These are phyloP conservation scores for Aegypius monachus DNA, from an alignment of 2,113 vertebrate genomes.

Conservation along the genomic window DNA sequence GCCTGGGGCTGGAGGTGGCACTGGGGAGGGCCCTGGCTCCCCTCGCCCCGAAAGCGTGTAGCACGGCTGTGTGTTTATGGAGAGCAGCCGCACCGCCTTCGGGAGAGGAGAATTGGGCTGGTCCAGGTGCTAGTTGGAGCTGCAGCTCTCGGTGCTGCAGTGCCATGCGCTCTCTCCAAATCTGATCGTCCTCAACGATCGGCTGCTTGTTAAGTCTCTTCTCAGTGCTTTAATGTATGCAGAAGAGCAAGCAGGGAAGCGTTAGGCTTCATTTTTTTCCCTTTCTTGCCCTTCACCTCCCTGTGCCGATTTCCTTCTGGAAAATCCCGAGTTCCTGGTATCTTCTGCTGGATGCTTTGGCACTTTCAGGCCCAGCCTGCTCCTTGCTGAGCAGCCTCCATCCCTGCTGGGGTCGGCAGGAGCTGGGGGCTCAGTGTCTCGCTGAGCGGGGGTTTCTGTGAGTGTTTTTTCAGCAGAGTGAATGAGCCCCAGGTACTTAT, in stretches of 20 bases:
- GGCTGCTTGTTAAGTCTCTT: accelerated
- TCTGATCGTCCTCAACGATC: accelerated
- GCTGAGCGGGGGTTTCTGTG: not conserved
- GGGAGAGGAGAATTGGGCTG: not conserved
- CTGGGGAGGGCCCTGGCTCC: no score
- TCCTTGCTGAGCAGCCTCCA: not conserved
- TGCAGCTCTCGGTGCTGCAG: not conserved
- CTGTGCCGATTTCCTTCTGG: accelerated
- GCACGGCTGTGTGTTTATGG: not conserved
- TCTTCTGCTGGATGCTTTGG: not conserved
- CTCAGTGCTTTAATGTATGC: accelerated
- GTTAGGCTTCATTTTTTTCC: not conserved
- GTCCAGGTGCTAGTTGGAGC: not conserved
- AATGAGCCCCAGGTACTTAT: not conserved
- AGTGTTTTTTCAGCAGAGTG: not conserved
- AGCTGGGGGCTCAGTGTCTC: accelerated
- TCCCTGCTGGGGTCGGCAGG: accelerated
- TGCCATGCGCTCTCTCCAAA: accelerated
- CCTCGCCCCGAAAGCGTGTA: accelerated
- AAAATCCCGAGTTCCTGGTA: accelerated
- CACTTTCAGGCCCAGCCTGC: not conserved
- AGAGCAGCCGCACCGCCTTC: accelerated
- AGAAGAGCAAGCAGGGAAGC: not conserved
- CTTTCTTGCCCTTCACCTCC: not conserved
- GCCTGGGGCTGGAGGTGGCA: not conserved